Base-by-base conservation (phyloP, 1,140 invertebrate genomes). In the Drosophila nasuta region DNA sequence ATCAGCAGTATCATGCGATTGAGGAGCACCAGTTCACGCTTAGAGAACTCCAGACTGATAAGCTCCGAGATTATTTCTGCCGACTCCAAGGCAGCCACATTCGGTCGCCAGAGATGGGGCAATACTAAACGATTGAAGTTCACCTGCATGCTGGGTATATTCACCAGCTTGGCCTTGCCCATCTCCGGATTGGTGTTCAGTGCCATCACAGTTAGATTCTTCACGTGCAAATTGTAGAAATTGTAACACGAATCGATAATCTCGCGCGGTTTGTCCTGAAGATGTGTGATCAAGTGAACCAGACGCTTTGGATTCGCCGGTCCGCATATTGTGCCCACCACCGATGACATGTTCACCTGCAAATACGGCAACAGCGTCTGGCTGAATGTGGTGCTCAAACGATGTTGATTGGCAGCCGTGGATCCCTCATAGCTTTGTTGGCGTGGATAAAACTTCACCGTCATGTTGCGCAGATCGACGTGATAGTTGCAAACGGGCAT, bases 401-500 rank as follows among this genome's bases (percentile, higher is more conserved):
- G 80, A 58, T 83, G 79, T 15, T 68, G 66, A 25, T 71, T 83
- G 41, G 13, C 43, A 1, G 57, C 17, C 5, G 73, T 49, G 1
- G 85, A 72, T 0, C 51, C 41, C 1, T 75, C 83, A 8, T 43
- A 46, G 7, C 67, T 66, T 54, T 78, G 77, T 46, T 76, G 79
- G 1, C 59, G 72, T 1, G 77, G 77, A 86, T 94, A 94, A 28
- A 96, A 85, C 88, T 95, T 93, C 1, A 96, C 72, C 0, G 92
- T 91, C 6, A 94, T 93, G 70, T 94, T 94, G 38, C 93, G 92
- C 58, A 95, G 79, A 11, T 94, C 93, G 17, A 96, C 91, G 74
- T 93, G 93, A 41, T 93, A 93, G 71, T 93, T 93, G 52, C 93
- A 89, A 15, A 92, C 92, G 7, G 95, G 94, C 82, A 95, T 93